Base-by-base conservation (phyloP, 1,140 invertebrate genomes). In the Streblospio benedicti region DNA sequence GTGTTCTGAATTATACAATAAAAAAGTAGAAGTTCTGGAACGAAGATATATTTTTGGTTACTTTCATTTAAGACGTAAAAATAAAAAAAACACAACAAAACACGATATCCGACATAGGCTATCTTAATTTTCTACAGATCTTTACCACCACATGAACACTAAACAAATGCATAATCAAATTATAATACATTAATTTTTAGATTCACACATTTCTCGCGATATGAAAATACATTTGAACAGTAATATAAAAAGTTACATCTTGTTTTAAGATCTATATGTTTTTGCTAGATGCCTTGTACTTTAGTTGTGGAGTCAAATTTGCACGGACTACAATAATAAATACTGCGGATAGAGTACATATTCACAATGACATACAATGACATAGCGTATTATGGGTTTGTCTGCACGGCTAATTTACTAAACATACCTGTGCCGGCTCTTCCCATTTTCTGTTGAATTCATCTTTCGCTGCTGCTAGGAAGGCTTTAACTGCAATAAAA, bases 1-100 rank as follows among this genome's bases (percentile, higher is more conserved):
- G 92, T 97, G 71, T 84, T 85, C 83, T 86, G 80, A 87, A 91
- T 32, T 25, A 35, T 12, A 18, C 9, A 38, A 9, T 41, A 12
- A 12, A 41, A 12, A 41, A 41, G n/a, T 41, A 41, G n/a, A 41
- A n/a, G n/a, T n/a, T n/a, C n/a, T n/a, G n/a, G n/a, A n/a, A n/a
- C n/a, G n/a, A n/a, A n/a, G n/a, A n/a, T n/a, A n/a, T n/a, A n/a
- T n/a, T n/a, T n/a, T n/a, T n/a, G n/a, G n/a, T n/a, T n/a, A n/a
- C n/a, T n/a, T n/a, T n/a, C n/a, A n/a, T n/a, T n/a, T n/a, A 28
- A 28, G 25, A 20, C 20, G 23, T 30, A 52, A 52, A 20, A 30
- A 31, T 5, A 31, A 25, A 52, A 52, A 6, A 52, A 54, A 12
- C 4, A 2, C 2, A 51, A n/a, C 20, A 51, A 28, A 12, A 25